phyloP scores from a whole-genome alignment of 1,140 invertebrate genomes.

The Dinoponera quadriceps region DNA sequence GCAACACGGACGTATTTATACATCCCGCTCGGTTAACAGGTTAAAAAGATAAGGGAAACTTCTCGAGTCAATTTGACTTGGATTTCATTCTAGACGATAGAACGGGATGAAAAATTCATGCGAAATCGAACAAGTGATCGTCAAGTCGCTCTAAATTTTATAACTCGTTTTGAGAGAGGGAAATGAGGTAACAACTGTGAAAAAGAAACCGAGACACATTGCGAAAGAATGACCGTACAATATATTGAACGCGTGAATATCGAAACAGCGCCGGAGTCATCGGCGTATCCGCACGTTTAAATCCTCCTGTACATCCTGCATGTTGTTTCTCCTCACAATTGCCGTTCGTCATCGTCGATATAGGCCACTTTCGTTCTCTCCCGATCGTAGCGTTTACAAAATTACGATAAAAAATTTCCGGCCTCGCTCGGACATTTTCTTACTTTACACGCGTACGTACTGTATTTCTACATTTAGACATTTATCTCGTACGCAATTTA shows the following conservation, averaged over 20 bases:
- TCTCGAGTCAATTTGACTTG: no score
- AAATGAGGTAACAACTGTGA: neutral
- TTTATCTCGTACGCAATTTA: constrained; percentile 32
- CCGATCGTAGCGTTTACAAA: constrained; percentile 33
- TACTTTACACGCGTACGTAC: neutral
- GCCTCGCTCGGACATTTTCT: constrained; percentile 5
- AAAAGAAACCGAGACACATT: neutral
- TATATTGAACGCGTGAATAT: neutral
- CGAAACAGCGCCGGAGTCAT: neutral
- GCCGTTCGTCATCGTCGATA: constrained; percentile 7
- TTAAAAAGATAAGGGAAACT: no score
- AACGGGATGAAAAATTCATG: no score
- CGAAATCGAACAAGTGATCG: no score
- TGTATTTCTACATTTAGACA: constrained; percentile 36
- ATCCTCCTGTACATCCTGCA: neutral
- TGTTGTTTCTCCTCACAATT: constrained; percentile 5
- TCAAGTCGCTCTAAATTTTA: neutral
- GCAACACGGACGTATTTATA: no score
- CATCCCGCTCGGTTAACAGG: no score
- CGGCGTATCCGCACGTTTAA: neutral
- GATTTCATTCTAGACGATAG: no score
- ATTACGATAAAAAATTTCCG: constrained; percentile 54
- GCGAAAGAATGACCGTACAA: neutral
- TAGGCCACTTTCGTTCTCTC: constrained; percentile 13
- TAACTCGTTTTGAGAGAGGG: neutral